phyloP scores from a whole-genome alignment of 2,888 invertebrate species.

The Epirrhoe alternata region DNA sequence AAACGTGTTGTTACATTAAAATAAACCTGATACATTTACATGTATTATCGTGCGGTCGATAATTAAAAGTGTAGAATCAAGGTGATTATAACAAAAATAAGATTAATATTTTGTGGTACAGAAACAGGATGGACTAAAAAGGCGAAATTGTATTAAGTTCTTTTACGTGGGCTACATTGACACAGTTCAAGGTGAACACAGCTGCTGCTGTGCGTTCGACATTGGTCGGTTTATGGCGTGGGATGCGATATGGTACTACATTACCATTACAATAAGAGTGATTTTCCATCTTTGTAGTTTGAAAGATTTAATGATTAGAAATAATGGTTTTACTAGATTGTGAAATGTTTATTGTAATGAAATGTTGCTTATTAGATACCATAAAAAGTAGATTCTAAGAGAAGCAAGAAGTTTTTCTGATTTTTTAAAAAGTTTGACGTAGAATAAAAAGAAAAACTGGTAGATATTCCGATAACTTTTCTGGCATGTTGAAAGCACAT shows the following conservation, averaged over 20 bases:
- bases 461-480: too few species aligned
- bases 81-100: conserved; percentile 40
- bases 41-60: conserved; percentile 43
- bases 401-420: background rate
- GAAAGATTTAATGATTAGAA: background rate
- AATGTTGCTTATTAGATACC: background rate
- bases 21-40: conserved; percentile 11
- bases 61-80: conserved; percentile 23
- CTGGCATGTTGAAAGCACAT: too few species aligned
- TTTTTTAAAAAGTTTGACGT: background rate
- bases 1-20: conserved; percentile 41
- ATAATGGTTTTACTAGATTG: background rate
- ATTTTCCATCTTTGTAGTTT: conserved; percentile 6
- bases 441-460: background rate
- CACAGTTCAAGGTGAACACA: conserved; percentile 72
- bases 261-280: conserved; percentile 11
- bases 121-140: conserved; percentile 28
- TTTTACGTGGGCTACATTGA: conserved; percentile 69
- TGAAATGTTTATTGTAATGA: background rate
- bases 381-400: background rate
- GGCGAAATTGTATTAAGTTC: conserved; percentile 43
- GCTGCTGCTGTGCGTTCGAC: conserved; percentile 47
- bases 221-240: conserved; percentile 48
- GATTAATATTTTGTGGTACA: conserved; percentile 7
- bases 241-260: conserved; percentile 36